Conservation (phyloP, 92 coral and sea anemone species). For the Palythoa heliodiscus region DNA sequence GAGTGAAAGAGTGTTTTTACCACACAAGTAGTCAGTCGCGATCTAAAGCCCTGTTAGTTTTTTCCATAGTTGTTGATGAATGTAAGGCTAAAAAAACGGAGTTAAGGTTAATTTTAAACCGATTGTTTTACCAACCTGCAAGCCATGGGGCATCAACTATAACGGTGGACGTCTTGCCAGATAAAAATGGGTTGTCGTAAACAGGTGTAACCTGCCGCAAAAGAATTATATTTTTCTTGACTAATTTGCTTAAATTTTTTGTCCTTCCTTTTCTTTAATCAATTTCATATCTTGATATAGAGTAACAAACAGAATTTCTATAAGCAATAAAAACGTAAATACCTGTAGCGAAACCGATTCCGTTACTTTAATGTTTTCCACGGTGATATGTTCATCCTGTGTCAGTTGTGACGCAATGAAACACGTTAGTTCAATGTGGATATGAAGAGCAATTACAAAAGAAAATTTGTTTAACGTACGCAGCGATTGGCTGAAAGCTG, state of each 20-base stretch:
- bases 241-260: background rate
- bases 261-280: background rate
- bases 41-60: no score
- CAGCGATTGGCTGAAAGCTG: no score
- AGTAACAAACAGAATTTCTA: background rate
- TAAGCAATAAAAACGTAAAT: background rate
- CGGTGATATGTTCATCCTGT: conserved; percentile 10
- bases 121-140: background rate
- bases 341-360: background rate
- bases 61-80: background rate
- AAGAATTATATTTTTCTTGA: background rate
- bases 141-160: background rate
- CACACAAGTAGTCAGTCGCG: no score
- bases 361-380: background rate
- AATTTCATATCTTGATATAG: background rate
- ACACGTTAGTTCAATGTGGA: background rate
- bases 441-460: no score
- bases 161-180: conserved; percentile 14
- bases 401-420: background rate
- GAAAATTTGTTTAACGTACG: no score
- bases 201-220: conserved; percentile 14
- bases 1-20: no score
- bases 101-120: no score
- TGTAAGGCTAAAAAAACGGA: no score
- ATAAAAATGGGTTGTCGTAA: conserved; percentile 19